Evolutionary conservation across 2,797 vertebrate genomes (phyloP).

Genomic region (Naso thynnoides): DNA sequence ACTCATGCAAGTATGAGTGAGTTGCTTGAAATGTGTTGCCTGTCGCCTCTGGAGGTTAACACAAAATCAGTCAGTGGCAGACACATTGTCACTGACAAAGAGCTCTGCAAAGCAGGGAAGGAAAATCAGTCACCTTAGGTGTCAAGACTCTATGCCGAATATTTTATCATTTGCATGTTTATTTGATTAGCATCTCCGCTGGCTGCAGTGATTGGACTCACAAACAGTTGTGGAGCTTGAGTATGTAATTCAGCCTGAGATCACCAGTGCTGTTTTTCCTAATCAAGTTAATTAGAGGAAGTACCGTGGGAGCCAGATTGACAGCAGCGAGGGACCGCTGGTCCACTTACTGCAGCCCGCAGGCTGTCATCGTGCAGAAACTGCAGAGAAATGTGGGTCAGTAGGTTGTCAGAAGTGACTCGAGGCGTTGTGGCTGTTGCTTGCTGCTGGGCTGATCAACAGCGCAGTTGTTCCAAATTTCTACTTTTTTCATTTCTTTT

Average conservation of each 20-base stretch:
- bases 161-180: constrained; percentile 82
- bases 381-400: constrained; percentile 65
- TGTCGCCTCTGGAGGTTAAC: constrained; percentile 73
- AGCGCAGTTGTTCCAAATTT: constrained; percentile 27
- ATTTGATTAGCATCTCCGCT: constrained; percentile 78
- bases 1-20: constrained; percentile 33
- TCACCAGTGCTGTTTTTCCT: constrained; percentile 71
- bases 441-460: constrained; percentile 18
- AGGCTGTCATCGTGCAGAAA: constrained; percentile 62
- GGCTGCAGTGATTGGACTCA: constrained; percentile 69
- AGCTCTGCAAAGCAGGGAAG: constrained; percentile 60
- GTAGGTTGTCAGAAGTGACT: constrained; percentile 57
- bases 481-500: constrained; percentile 35
- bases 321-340: constrained; percentile 61
- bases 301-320: constrained; percentile 68
- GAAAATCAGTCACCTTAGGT: constrained; percentile 72
- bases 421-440: constrained; percentile 28
- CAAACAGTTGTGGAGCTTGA: constrained; percentile 64
- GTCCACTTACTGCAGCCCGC: constrained; percentile 73
- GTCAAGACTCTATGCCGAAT: constrained; percentile 72
- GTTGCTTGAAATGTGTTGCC: constrained; percentile 64
- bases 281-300: constrained; percentile 84
- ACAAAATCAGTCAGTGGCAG: constrained; percentile 69
- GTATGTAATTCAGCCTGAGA: constrained; percentile 60
- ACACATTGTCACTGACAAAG: constrained; percentile 76